Evolutionary conservation across 1,140 invertebrate species (phyloP), one percentile per base, ranked within the genome.

Genomic region (Leptinotarsa texana): DNA sequence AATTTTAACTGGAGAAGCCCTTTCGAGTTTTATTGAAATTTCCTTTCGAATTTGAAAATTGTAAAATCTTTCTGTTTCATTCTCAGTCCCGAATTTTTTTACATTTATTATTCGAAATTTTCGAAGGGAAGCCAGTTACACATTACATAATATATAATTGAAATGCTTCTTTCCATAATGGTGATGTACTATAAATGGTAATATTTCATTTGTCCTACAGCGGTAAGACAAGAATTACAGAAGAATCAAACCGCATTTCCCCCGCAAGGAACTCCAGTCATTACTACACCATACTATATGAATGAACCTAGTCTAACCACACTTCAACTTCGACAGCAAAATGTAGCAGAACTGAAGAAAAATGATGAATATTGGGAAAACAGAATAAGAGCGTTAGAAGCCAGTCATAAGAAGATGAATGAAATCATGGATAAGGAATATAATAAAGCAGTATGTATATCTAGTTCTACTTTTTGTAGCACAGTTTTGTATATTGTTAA

Each of bases 361-460:
- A 85, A 85, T 75, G 87, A 89, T 78, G 77, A 84, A 8, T 89
- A 89, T 78, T 90, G 89, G 89, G 82, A 86, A 24, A 84, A 83
- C 22, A 85, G 89, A 22, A 78, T 90, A n/a, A 77, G 84, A n/a
- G 83, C 85, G 62, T 78, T 89, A 51, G 84, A 90, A 75, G 82
- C 84, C 21, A 83, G 83, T 66, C 87, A 89, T 75, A 83, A 86
- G 62, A 80, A 82, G 42, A 86, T 90, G 61, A 86, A 88, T 76
- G 71, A 81, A 11, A 83, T 88, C 33, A 83, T 90, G 76, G 83
- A 88, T n/a, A 75, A 84, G 1, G 88, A 90, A 77, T 88, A 88
- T 76, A 83, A 88, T 51, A 87, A 87, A 81, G 87, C 88, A 42
- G 78, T 85, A 82, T 81, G 81, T 63, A 57, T 57, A 42, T 42